Percentiles rank a stretch among this genome's conserved stretches.
These are phyloP conservation scores for Lepus oiostolus DNA, from an alignment of 2,797 vertebrate genomes.

Conservation along the genomic window DNA sequence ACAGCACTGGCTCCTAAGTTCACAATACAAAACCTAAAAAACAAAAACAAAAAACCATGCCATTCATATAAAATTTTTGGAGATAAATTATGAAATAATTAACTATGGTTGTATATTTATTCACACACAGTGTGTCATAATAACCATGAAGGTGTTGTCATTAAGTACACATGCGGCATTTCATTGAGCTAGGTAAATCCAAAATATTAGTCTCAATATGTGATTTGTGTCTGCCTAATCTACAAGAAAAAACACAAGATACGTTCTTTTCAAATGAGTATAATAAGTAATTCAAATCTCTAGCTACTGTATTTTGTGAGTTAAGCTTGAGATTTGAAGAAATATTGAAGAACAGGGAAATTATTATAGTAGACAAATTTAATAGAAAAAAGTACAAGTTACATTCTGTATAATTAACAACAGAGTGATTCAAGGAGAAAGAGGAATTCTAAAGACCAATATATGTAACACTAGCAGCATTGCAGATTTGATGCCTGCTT, in stretches of 20 bases:
- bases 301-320: background rate
- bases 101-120: no score
- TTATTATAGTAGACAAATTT: background rate
- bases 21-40: background rate
- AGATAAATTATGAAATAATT: background rate
- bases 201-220: background rate
- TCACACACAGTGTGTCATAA: no score
- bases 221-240: background rate
- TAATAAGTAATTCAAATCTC: background rate
- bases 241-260: background rate
- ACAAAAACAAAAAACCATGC: background rate
- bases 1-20: no score
- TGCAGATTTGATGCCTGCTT: background rate
- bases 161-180: background rate
- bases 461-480: background rate
- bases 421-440: background rate
- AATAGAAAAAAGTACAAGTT: background rate
- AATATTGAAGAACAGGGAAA: slow-evolving; percentile 18
- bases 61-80: background rate
- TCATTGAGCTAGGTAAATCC: background rate
- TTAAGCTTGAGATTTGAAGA: background rate
- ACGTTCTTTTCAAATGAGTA: background rate
- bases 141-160: no score
- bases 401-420: background rate
- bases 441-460: background rate